Percentiles rank a stretch among this genome's conserved stretches.
Evolutionary conservation across 2,113 vertebrate species (phyloP).

Genomic region (Xiphorhynchus elegans): DNA sequence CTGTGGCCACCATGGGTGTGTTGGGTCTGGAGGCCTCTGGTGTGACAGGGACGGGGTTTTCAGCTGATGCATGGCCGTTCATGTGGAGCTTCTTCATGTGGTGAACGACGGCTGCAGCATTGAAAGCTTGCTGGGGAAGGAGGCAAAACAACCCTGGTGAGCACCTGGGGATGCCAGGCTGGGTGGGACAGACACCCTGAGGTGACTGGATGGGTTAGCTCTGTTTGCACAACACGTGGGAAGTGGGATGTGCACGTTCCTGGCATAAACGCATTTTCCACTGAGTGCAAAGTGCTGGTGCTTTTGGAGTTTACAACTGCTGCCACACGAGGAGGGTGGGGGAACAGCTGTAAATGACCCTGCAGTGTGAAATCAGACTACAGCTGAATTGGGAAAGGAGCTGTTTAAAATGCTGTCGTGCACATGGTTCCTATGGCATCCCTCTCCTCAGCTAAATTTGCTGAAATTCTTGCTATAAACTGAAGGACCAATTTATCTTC

Average conservation of each 20-base stretch:
- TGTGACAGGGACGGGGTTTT: not conserved
- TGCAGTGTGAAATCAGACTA: not conserved
- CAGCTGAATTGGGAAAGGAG: not conserved
- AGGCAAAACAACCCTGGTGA: not conserved
- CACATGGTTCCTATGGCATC: not conserved
- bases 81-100: slow-evolving; percentile 92
- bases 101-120: slow-evolving; percentile 80
- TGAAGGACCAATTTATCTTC: not conserved
- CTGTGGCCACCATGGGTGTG: not conserved
- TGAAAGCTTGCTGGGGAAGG: slow-evolving; percentile 86
- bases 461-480: not conserved
- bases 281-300: not conserved
- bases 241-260: fast-evolving
- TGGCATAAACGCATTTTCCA: fast-evolving
- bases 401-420: not conserved
- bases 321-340: not conserved
- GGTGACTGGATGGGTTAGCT: fast-evolving
- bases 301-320: not conserved
- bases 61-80: slow-evolving; percentile 41
- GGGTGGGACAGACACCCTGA: not conserved
- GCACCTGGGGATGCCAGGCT: fast-evolving
- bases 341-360: not conserved
- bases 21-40: slow-evolving; percentile 43
- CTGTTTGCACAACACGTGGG: fast-evolving
- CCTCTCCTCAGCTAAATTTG: not conserved